These are phyloP conservation scores for Calameuta idolon DNA, from an alignment of 2,888 invertebrate species.

Conservation along the genomic window DNA sequence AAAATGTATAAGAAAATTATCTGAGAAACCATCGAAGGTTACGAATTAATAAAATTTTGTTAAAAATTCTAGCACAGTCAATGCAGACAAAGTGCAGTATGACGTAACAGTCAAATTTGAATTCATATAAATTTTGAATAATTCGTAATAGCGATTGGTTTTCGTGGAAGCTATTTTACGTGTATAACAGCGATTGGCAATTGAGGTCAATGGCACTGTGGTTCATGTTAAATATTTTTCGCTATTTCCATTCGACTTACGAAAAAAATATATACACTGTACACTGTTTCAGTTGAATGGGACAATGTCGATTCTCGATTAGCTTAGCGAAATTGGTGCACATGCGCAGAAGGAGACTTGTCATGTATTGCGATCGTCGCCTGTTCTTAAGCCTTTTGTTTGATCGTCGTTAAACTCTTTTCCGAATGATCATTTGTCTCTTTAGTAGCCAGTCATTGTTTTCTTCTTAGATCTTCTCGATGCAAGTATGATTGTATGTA, in stretches of 20 bases:
- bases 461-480: not conserved
- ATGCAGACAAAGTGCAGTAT: too few species aligned
- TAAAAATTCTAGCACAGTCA: too few species aligned
- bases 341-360: not conserved
- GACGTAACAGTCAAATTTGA: too few species aligned
- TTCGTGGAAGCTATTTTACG: not conserved
- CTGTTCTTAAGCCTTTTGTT: not conserved
- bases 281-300: not conserved
- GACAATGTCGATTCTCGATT: not conserved
- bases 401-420: not conserved
- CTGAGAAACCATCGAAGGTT: too few species aligned
- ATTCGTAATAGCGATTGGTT: not conserved
- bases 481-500: not conserved
- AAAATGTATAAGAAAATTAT: too few species aligned
- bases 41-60: too few species aligned
- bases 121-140: too few species aligned
- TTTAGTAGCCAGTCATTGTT: not conserved
- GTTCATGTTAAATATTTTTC: not conserved
- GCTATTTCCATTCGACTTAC: not conserved
- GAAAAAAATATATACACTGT: not conserved
- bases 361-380: not conserved
- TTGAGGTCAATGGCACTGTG: not conserved
- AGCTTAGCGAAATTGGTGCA: not conserved
- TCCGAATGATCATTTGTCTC: not conserved
- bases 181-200: not conserved